Base-by-base conservation (phyloP, 2,113 vertebrate genomes). In the Mesocricetus auratus region DNA sequence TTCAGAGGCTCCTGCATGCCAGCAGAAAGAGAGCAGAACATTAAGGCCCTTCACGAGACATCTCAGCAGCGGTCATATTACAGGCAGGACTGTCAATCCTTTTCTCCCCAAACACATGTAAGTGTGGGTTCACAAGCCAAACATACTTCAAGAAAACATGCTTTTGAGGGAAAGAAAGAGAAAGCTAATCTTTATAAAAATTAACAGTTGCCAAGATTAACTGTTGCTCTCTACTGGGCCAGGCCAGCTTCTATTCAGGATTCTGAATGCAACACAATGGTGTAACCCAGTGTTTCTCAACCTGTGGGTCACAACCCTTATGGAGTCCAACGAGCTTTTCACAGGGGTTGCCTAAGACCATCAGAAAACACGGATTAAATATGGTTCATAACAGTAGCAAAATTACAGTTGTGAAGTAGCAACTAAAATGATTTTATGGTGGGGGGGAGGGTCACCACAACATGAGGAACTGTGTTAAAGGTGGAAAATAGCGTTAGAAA, bases 101-200 rank as follows among this genome's bases (percentile, higher is more conserved):
- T 47, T 87, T 36, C 58, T 81, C 64, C 42, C 45, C 31, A 94
- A 91, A 79, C 42, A 73, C 19, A 36, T 13, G 39, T 29, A 58
- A 87, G 90, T 26, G 2, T 26, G 39, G 62, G 4, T 17, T 92
- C 36, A 66, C 29, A 56, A 92, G 66, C 22, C n/a, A 86, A 16
- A 66, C 36, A 33, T 13, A 36, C 53, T 60, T 85, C 81, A 79
- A 90, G 69, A 17, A 96, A 89, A 75, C 87, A 42, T 36, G 17
- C 53, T 1, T 29, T 22, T 26, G 10, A 9, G 24, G 8, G 62
- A 79, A 85, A 86, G 1, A 89, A 71, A 42, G 31, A 39, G 74
- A 88, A 74, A 73, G 71, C 75, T 86, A 26, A 73, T 82, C 60
- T 96, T 21, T 94, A 10, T 1, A 12, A 85, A 88, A 85, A 58